These are phyloP conservation scores for Rhynchonycteris naso DNA, from an alignment of 2,797 vertebrate genomes.

Conservation along the genomic window DNA sequence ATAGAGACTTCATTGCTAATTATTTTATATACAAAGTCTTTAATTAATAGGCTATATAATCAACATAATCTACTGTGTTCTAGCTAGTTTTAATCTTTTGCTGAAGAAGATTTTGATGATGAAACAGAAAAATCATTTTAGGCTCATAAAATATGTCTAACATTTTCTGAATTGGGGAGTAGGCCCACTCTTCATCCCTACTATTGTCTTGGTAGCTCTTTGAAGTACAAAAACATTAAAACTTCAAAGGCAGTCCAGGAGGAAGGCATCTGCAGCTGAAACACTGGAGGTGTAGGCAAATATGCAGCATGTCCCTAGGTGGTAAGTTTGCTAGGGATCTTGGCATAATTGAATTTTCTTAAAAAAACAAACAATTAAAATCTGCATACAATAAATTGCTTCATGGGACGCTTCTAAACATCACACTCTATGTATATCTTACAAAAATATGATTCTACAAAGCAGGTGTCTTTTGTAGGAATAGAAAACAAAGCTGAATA, in stretches of 20 bases:
- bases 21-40: constrained; percentile 34
- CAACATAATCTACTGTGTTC: neutral
- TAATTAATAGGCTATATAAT: neutral
- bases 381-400: constrained; percentile 1
- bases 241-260: constrained; percentile 59
- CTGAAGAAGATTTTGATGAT: constrained; percentile 47
- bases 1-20: constrained; percentile 34
- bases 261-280: neutral
- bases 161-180: constrained; percentile 50
- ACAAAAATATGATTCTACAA: constrained; percentile 19
- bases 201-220: constrained; percentile 60
- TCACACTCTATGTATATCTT: neutral
- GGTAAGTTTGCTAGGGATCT: constrained; percentile 12
- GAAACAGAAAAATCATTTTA: constrained; percentile 58
- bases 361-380: neutral
- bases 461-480: neutral
- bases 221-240: constrained; percentile 65
- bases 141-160: constrained; percentile 6
- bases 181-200: neutral
- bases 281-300: neutral
- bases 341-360: neutral
- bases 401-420: constrained; percentile 16
- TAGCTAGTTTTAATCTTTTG: constrained; percentile 44
- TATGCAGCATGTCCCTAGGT: neutral
- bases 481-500: constrained; percentile 35